phyloP scores from a whole-genome alignment of 2,888 invertebrate species.

The Polyommatus icarus region DNA sequence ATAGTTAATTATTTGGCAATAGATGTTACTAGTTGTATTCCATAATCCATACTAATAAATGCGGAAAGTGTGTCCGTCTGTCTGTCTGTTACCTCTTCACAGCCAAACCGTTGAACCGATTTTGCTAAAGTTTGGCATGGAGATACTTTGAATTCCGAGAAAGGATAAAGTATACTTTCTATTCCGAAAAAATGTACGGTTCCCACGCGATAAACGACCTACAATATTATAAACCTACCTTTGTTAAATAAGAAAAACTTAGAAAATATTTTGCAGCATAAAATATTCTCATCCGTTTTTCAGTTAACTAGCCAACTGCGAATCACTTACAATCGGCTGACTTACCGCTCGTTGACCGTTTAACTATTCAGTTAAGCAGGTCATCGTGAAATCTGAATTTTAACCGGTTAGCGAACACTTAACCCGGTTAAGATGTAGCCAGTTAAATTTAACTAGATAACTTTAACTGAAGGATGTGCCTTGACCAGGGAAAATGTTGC shows the following conservation, averaged over 20 bases:
- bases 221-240: too few relatives aligned
- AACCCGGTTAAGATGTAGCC: slow-evolving; percentile 10
- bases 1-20: not conserved
- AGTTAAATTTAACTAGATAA: slow-evolving; percentile 4
- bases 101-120: not conserved
- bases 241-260: too few relatives aligned
- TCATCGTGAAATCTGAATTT: slow-evolving; percentile 19
- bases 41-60: not conserved
- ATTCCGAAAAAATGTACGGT: too few relatives aligned
- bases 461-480: not conserved
- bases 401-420: slow-evolving; percentile 4
- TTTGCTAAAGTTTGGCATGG: not conserved
- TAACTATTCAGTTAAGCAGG: slow-evolving; percentile 24
- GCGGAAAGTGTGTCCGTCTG: not conserved
- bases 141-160: not conserved
- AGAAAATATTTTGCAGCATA: not conserved
- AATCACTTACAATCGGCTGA: slow-evolving; percentile 2
- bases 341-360: not conserved
- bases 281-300: not conserved
- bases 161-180: not conserved
- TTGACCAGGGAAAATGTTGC: too few relatives aligned
- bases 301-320: not conserved
- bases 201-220: not conserved
- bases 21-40: not conserved
- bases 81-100: not conserved